Percentiles rank a stretch among this genome's conserved stretches.
These are phyloP conservation scores for Nyctalus aviator DNA, from an alignment of 2,797 vertebrate species.

Conservation along the genomic window DNA sequence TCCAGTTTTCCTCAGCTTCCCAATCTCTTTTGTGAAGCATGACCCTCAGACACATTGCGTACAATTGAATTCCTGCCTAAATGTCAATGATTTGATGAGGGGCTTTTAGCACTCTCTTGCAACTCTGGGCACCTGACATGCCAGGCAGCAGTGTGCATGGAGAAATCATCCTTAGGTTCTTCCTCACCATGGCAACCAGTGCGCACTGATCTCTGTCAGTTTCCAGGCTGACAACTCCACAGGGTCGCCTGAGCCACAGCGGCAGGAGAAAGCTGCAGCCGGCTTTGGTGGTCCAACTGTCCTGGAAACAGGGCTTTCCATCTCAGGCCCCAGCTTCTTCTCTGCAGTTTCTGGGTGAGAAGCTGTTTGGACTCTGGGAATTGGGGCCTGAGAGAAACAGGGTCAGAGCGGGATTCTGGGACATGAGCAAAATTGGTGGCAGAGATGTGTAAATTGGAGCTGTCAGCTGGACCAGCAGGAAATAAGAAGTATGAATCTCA, in stretches of 20 bases:
- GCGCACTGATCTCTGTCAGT: constrained; percentile 59
- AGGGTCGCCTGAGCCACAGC: constrained; percentile 66
- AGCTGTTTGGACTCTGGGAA: not conserved
- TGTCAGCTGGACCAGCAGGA: constrained; percentile 31
- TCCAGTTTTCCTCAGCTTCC: not conserved
- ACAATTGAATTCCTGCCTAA: not conserved
- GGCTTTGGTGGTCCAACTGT: not conserved
- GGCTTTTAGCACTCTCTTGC: constrained; percentile 22
- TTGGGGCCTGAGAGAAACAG: not conserved
- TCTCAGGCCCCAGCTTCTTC: not conserved
- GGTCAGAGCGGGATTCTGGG: not conserved
- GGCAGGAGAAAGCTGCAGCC: constrained; percentile 69
- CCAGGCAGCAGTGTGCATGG: constrained; percentile 48
- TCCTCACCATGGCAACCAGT: constrained; percentile 72
- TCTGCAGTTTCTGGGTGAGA: not conserved
- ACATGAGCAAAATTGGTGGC: not conserved
- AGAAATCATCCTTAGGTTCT: constrained; percentile 36
- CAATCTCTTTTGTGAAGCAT: not conserved
- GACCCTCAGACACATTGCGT: not conserved
- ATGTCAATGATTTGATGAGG: constrained; percentile 48
- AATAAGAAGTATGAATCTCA: not conserved
- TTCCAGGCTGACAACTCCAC: constrained; percentile 60
- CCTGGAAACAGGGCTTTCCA: not conserved
- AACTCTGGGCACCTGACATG: constrained; percentile 51
- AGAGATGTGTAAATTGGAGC: constrained; percentile 23